A percentile compares a stretch with the other conserved stretches of the same genome.
phyloP scores from a whole-genome alignment of 2,888 invertebrate species.

The Lottia scabra region DNA sequence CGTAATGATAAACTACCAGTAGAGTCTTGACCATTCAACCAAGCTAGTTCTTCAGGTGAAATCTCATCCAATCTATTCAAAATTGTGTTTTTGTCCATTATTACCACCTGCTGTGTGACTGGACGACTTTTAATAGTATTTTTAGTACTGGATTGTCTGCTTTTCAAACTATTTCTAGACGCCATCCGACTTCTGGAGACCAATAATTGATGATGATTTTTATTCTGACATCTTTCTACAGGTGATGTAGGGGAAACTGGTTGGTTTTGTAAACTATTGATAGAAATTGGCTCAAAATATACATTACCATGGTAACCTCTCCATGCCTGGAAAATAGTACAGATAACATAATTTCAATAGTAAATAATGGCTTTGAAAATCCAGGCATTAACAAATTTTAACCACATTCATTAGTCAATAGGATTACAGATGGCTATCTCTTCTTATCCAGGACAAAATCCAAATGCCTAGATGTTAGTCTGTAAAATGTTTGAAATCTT shows the following conservation, averaged over 20 bases:
- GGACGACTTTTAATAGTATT: constrained; percentile 24
- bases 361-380: not conserved
- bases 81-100: constrained; percentile 53
- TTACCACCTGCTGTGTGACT: constrained; percentile 38
- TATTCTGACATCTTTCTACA: not conserved
- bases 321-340: constrained; percentile 61
- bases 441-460: too few species aligned
- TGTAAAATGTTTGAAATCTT: too few species aligned
- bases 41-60: constrained; percentile 48
- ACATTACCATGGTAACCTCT: constrained; percentile 67
- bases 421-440: too few species aligned
- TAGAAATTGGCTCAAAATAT: constrained; percentile 65
- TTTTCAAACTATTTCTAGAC: not conserved
- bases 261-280: constrained; percentile 32
- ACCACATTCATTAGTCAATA: too few species aligned
- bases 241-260: not conserved
- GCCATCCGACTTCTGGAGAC: not conserved
- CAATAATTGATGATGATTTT: not conserved
- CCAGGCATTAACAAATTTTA: not conserved
- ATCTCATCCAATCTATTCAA: constrained; percentile 42
- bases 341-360: not conserved
- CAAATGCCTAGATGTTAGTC: too few species aligned
- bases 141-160: not conserved
- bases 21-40: constrained; percentile 50
- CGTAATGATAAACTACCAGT: constrained; percentile 55